phyloP scores from a whole-genome alignment of 2,113 vertebrate species.

The Barbus barbus region DNA sequence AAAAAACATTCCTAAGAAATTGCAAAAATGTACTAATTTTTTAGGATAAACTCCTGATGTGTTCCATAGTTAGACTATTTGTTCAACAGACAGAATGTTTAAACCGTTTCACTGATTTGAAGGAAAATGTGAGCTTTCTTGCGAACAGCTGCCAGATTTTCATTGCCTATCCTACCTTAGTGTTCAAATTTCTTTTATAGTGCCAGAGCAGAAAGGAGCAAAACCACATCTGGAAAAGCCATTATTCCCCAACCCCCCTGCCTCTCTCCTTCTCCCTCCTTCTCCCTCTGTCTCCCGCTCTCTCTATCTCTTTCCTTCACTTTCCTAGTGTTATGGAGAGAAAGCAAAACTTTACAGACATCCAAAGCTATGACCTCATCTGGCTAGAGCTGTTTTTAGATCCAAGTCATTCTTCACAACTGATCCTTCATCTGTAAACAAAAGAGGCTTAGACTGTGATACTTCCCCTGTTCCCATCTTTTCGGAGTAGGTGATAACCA shows the following conservation, averaged over 20 bases:
- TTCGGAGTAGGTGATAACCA: background rate
- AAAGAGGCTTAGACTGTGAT: conserved; percentile 9
- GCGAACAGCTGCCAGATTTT: conserved; percentile 35
- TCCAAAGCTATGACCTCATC: conserved; percentile 61
- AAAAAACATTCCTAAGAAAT: background rate
- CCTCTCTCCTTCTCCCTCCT: background rate
- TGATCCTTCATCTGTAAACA: conserved; percentile 39
- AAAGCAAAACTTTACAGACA: conserved; percentile 43
- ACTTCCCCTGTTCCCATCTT: background rate
- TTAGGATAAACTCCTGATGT: background rate
- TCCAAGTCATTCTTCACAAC: conserved; percentile 42
- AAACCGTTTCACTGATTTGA: background rate
- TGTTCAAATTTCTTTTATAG: conserved; percentile 35
- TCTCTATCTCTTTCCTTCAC: conserved; percentile 4
- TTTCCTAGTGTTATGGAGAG: conserved; percentile 12
- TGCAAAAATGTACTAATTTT: background rate
- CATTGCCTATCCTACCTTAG: conserved; percentile 38
- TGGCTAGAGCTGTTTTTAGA: conserved; percentile 51
- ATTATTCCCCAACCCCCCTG: conserved; percentile 37
- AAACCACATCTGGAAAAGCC: conserved; percentile 60
- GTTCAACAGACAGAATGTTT: background rate
- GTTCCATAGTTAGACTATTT: background rate
- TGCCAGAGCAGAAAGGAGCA: conserved; percentile 37
- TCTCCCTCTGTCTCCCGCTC: background rate
- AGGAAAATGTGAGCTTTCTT: conserved; percentile 46